Evolutionary conservation across 1,140 invertebrate species (phyloP).

Genomic region (Euwallacea fornicatus): DNA sequence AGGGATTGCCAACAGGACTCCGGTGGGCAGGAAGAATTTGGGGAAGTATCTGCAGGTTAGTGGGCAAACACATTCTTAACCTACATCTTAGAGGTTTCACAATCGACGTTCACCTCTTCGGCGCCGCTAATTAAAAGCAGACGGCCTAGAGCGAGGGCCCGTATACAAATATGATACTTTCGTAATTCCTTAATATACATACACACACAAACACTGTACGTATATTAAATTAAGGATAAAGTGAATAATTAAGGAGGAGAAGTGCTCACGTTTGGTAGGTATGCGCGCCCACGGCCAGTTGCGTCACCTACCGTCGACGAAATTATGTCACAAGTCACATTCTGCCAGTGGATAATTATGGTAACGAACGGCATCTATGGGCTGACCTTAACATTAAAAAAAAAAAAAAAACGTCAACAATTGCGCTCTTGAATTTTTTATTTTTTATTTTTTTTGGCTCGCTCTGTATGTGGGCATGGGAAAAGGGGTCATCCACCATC

Average conservation of each 20-base stretch:
- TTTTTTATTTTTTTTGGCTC: too few relatives aligned
- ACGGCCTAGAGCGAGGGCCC: not conserved
- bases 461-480: too few relatives aligned
- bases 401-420: not conserved
- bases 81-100: not conserved
- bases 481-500: too few relatives aligned
- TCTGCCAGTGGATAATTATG: not conserved
- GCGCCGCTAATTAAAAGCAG: not conserved
- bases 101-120: not conserved
- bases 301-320: conserved; percentile 13
- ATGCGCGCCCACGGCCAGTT: conserved; percentile 1
- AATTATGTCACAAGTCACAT: conserved; percentile 20
- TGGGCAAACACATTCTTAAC: conserved; percentile 4
- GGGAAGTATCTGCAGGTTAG: conserved; percentile 52
- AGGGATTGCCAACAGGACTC: conserved; percentile 51
- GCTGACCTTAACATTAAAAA: conserved; percentile 5
- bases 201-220: not conserved
- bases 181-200: conserved; percentile 1
- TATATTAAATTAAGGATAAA: conserved; percentile 1
- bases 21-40: conserved; percentile 50
- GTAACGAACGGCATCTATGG: conserved; percentile 1
- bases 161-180: not conserved
- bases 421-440: not conserved
- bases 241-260: not conserved
- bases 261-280: conserved; percentile 6